Conservation (phyloP, 1,140 invertebrate species). For the Drosophila navojoa region DNA sequence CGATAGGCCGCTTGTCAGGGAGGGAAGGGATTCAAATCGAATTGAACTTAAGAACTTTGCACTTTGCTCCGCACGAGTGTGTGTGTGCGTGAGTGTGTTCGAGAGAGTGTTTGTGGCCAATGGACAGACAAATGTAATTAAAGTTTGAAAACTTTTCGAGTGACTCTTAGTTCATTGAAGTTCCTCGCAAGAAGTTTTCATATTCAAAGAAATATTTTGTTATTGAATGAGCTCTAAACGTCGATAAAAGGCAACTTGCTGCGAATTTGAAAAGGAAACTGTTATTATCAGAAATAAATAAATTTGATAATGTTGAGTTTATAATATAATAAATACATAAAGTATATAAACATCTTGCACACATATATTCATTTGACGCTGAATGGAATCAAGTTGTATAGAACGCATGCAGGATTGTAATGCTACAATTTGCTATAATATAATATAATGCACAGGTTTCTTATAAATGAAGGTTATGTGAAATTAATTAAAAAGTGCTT, state of each 20-base stretch:
- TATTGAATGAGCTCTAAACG: too few species aligned
- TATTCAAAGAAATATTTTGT: background rate
- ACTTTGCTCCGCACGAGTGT: background rate
- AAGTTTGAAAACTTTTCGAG: constrained; percentile 29
- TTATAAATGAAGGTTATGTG: too few species aligned
- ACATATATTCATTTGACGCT: too few species aligned
- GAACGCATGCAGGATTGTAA: too few species aligned
- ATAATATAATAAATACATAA: too few species aligned
- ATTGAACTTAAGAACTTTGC: constrained; percentile 41
- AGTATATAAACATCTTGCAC: too few species aligned
- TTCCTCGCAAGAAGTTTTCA: background rate
- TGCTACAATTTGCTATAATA: too few species aligned
- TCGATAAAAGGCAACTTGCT: background rate
- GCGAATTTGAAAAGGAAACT: background rate
- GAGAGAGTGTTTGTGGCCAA: constrained; percentile 4
- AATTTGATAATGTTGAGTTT: background rate
- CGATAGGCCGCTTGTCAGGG: background rate
- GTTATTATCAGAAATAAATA: background rate
- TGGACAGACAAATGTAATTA: constrained; percentile 46
- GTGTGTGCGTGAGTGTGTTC: background rate
- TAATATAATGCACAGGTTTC: too few species aligned
- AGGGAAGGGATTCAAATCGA: constrained; percentile 4
- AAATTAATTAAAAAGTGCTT: too few species aligned
- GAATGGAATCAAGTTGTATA: too few species aligned
- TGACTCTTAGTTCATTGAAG: background rate